These are phyloP conservation scores for Xylota sylvarum DNA, from an alignment of 2,888 invertebrate species.

Conservation along the genomic window DNA sequence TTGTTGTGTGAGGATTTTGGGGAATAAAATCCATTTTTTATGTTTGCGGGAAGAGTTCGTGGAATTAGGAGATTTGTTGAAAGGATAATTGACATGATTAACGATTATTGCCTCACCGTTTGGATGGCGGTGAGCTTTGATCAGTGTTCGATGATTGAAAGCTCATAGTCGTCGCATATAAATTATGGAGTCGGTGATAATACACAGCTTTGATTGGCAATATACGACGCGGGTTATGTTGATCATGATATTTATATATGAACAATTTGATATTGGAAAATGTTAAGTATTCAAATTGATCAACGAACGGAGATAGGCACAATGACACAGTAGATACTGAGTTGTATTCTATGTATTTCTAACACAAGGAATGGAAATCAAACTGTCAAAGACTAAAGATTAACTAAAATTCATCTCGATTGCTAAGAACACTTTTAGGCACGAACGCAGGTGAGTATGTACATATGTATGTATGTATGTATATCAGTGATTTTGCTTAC, in stretches of 20 bases:
- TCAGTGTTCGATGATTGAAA: slow-evolving; percentile 51
- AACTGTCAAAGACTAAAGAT: too few relatives aligned
- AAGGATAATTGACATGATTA: slow-evolving; percentile 74
- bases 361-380: too few relatives aligned
- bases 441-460: too few relatives aligned
- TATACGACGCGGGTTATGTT: background rate
- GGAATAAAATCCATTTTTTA: slow-evolving; percentile 36
- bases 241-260: slow-evolving; percentile 1
- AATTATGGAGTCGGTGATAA: slow-evolving; percentile 29
- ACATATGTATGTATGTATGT: too few relatives aligned
- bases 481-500: too few relatives aligned
- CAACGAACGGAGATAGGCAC: too few relatives aligned
- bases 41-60: slow-evolving; percentile 57
- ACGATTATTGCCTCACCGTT: slow-evolving; percentile 63
- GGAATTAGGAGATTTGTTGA: slow-evolving; percentile 71
- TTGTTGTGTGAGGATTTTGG: slow-evolving; percentile 15
- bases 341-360: too few relatives aligned
- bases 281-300: background rate
- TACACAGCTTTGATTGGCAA: background rate
- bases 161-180: slow-evolving; percentile 20
- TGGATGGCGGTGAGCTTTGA: slow-evolving; percentile 58
- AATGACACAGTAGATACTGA: too few relatives aligned
- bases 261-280: background rate
- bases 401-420: too few relatives aligned
- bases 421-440: too few relatives aligned